phyloP scores from a whole-genome alignment of 2,113 vertebrate genomes.

The Maccullochella peelii region DNA sequence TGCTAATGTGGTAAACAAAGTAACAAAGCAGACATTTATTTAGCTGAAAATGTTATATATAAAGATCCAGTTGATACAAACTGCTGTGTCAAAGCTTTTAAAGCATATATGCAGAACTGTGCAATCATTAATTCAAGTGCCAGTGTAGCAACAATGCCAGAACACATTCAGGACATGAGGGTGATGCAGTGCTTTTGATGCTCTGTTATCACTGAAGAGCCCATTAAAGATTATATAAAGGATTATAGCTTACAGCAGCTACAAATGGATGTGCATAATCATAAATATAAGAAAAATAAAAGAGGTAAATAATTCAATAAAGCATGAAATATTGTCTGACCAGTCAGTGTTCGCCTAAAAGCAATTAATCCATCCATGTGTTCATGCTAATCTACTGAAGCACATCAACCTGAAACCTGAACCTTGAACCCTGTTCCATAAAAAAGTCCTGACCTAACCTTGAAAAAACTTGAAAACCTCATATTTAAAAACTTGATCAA shows the following conservation, averaged over 20 bases:
- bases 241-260: not conserved
- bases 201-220: not conserved
- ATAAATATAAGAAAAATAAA: not conserved
- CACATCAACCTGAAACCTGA: no score
- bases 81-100: not conserved
- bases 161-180: not conserved
- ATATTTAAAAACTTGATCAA: no score
- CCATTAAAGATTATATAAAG: no score
- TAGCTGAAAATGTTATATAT: not conserved
- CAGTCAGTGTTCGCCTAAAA: not conserved
- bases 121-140: not conserved
- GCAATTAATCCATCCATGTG: not conserved
- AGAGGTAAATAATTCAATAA: not conserved
- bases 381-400: not conserved
- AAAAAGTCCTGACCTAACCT: no score
- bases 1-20: constrained; percentile 22
- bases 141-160: not conserved
- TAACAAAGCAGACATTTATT: not conserved
- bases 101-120: not conserved
- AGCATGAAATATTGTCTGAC: not conserved
- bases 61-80: not conserved
- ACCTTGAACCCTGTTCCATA: no score
- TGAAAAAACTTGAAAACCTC: no score
- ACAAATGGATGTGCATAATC: not conserved
- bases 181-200: not conserved